These are phyloP conservation scores for Atherinomorus stipes DNA, from an alignment of 2,113 vertebrate genomes.

Conservation along the genomic window DNA sequence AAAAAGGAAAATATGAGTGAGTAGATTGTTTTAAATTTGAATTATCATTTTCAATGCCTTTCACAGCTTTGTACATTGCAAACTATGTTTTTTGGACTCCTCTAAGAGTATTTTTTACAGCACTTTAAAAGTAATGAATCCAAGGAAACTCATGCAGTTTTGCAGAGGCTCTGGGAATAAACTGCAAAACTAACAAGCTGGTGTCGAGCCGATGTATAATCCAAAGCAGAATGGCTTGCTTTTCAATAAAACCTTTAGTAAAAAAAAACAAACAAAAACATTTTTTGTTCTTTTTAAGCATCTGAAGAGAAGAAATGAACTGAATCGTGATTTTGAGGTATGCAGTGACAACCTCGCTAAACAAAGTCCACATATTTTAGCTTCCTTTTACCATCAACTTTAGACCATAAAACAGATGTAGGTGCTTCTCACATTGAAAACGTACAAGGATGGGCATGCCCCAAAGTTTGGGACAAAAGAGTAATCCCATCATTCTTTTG, in stretches of 20 bases:
- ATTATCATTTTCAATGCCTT: too few species aligned
- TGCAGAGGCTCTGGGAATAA: too few species aligned
- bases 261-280: background rate
- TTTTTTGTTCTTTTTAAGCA: too few species aligned
- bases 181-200: background rate
- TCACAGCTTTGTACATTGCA: background rate
- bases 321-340: too few species aligned
- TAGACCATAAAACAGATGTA: background rate
- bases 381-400: background rate
- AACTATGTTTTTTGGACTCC: background rate
- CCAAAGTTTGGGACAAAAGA: background rate
- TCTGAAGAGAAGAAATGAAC: too few species aligned
- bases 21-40: too few species aligned
- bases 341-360: background rate
- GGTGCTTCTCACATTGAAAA: background rate
- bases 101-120: too few species aligned
- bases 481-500: background rate
- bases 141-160: background rate
- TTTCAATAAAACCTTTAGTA: too few species aligned
- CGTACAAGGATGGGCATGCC: slow-evolving; percentile 12
- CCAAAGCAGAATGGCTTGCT: background rate
- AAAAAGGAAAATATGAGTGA: slow-evolving; percentile 14
- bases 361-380: background rate
- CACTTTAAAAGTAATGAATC: background rate
- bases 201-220: background rate